Evolutionary conservation across 2,113 vertebrate genomes (phyloP), one percentile per base, ranked within the genome.

Genomic region (Ancistrus triradiatus): DNA sequence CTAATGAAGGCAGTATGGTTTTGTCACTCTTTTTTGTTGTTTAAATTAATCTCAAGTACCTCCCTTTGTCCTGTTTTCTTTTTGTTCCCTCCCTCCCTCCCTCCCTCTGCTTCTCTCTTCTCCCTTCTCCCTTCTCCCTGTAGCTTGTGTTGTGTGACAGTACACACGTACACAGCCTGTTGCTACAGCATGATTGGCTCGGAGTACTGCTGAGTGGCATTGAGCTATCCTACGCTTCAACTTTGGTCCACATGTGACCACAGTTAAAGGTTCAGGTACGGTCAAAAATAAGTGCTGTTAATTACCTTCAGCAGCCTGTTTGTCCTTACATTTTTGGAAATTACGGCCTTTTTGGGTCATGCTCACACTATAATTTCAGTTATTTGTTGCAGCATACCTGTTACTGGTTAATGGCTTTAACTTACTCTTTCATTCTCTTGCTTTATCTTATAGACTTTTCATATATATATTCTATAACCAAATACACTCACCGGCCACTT

Each of bases 161-260:
- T 3, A 38, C 77, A 84, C 85, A 87, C 77, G 84, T 85, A 84
- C 69, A 72, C 81, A 76, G 70, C 68, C 78, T 82, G 70, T 69
- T 76, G 66, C 63, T 80, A 60, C 71, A 44, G 47, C 73, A 69
- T 70, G 77, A 69, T 74, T 84, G 80, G 74, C 68, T 61, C 69
- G 67, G 40, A 75, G 70, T 24, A 51, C 53, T 55, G 57, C 24
- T 43, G 63, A 46, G 15, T 38, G 31, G 55, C 63, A 59, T 73
- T 74, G 67, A 74, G 51, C 14, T 64, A 55, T 28, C 21, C 37
- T 40, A 53, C 37, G 7, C 24, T 37, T 47, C 50, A 49, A 68
- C 66, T 66, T 76, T 61, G 77, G 40, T 47, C 68, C 40, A 1
- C 61, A 73, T 59, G 72, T 64, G 25, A 80, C 79, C 70, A 68